Conservation (phyloP, 2,888 invertebrate genomes). For the Stenolophus ochropezus region DNA sequence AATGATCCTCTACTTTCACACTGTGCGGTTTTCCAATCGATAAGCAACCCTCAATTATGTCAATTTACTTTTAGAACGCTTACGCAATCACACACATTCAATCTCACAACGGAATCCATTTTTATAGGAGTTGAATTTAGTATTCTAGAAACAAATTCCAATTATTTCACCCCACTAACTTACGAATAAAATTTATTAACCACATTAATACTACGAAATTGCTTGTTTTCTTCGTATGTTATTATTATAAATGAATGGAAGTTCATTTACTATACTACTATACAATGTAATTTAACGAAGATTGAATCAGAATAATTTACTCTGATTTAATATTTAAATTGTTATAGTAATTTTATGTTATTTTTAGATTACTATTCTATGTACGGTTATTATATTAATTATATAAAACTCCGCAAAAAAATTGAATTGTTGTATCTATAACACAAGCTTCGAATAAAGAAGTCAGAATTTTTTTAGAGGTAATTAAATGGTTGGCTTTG, state of each 20-base stretch:
- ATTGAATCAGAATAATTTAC: not conserved
- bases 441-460: too few relatives aligned
- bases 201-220: not conserved
- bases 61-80: slow-evolving; percentile 11
- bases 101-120: not conserved
- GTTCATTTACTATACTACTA: not conserved
- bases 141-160: slow-evolving; percentile 4
- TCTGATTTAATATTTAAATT: not conserved
- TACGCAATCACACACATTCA: slow-evolving; percentile 12
- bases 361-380: too few relatives aligned
- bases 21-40: not conserved
- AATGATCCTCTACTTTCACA: not conserved
- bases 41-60: slow-evolving; percentile 7
- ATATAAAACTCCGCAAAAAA: too few relatives aligned
- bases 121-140: not conserved
- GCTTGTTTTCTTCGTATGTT: not conserved
- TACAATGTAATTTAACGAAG: not conserved
- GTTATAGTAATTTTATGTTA: not conserved
- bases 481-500: too few relatives aligned
- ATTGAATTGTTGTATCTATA: too few relatives aligned
- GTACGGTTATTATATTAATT: too few relatives aligned
- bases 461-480: too few relatives aligned
- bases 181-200: not conserved
- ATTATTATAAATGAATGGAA: not conserved
- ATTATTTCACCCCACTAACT: slow-evolving; percentile 1